Evolutionary conservation across 2,797 vertebrate species (phyloP), one percentile per base, ranked within the genome.

Genomic region (Sebastes variabilis): DNA sequence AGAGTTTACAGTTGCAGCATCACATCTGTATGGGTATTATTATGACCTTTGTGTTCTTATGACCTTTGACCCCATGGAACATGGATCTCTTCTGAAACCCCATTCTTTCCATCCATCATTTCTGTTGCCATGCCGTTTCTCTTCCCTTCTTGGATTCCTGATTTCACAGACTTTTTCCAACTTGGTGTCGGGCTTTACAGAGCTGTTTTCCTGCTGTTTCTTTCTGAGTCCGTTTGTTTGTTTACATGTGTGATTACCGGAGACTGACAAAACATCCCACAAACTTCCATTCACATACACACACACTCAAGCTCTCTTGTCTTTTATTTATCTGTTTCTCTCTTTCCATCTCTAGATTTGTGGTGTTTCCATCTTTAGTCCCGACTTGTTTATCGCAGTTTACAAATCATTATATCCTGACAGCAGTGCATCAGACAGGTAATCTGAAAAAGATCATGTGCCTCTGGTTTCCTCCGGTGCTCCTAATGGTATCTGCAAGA

Each of bases 1-100:
- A 58, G 72, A 72, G 54, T 83, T 72, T 84, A 71, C 65, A 75
- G 71, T 73, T 18, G 30, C 27, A 36, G 66, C 10, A 30, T 77
- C 80, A 85, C 75, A 87, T 82, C 87, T 81, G 81, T 49, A 52
- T 13, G 3, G 22, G 7, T 72, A 79, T 81, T 14, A 70, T 25
- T 75, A 4, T 62, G 54, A 82, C 65, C 20, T 64, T 62, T 81
- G 12, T 34, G 61, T 66, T 69, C 25, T 25, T 36, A 3, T 73
- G 68, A 87, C 81, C 77, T 87, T 78, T 86, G 82, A 87, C 68
- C 75, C n/a, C 46, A 20, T 2, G 8, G 25, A 69, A 38, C 24
- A 61, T 24, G 25, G 49, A 54, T 64, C 10, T 18, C 64, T 59
- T 60, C 18, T 61, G n/a, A 42, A 74, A 24, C 46, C 0, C 22